phyloP scores from a whole-genome alignment of 1,140 invertebrate genomes.

The Idris sp. region DNA sequence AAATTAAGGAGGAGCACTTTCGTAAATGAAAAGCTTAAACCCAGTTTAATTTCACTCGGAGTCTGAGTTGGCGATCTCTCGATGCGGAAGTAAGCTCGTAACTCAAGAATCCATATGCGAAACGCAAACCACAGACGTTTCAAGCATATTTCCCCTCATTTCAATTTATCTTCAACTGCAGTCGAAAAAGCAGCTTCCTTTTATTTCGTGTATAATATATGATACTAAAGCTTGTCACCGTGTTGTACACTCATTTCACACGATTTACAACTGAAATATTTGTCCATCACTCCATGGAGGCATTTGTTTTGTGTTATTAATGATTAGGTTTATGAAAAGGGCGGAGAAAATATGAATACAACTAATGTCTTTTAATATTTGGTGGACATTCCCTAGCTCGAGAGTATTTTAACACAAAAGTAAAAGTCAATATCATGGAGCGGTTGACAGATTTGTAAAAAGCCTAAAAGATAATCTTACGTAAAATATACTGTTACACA shows the following conservation, averaged over 20 bases:
- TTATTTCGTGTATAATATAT: slow-evolving; percentile 59
- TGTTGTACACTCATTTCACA: slow-evolving; percentile 52
- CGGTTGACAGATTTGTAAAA: too few species aligned
- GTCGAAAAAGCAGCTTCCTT: slow-evolving; percentile 46
- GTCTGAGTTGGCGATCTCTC: slow-evolving; percentile 43
- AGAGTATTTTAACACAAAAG: too few species aligned
- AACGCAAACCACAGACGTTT: slow-evolving; percentile 50
- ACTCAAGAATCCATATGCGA: slow-evolving; percentile 63
- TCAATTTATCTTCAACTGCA: slow-evolving; percentile 59
- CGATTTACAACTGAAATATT: slow-evolving; percentile 43
- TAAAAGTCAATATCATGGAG: too few species aligned
- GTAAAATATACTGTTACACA: too few species aligned
- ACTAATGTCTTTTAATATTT: neutral
- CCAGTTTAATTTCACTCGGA: slow-evolving; percentile 29
- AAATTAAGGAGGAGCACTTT: slow-evolving; percentile 54
- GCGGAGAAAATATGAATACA: neutral
- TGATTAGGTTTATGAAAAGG: slow-evolving; percentile 26
- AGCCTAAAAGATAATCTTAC: too few species aligned
- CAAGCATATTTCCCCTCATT: slow-evolving; percentile 50
- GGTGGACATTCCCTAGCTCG: too few species aligned
- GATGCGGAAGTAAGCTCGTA: slow-evolving; percentile 60
- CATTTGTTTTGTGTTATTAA: slow-evolving; percentile 54
- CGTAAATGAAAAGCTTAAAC: slow-evolving; percentile 59
- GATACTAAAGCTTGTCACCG: slow-evolving; percentile 44
- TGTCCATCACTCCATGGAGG: slow-evolving; percentile 16